Base-by-base conservation (phyloP, 2,113 vertebrate genomes). In the Protobothrops mucrosquamatus region DNA sequence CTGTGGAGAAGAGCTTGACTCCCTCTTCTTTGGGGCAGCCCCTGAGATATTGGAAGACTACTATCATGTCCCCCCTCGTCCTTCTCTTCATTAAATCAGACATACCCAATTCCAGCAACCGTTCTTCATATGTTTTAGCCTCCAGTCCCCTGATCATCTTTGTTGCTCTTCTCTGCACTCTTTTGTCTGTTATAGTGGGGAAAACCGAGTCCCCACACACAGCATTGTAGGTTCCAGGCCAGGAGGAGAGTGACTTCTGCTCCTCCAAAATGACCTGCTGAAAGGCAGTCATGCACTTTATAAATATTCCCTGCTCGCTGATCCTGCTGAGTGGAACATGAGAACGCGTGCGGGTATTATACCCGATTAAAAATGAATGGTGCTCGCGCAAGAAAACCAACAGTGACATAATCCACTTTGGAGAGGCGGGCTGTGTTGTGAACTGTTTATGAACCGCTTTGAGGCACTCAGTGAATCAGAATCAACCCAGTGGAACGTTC, bases 241-340 rank as follows among this genome's bases (percentile, higher is more conserved):
- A 94, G 89, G 94, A 93, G 46, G 23, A 26, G 39, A 43, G 1
- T 94, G 93, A 95, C 95, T 96, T 93, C 88, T 81, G 34, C 69
- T 15, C 0, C 81, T 43, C 91, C 7, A 64, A 89, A 92, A 87
- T 29, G 92, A 69, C 43, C 93, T 29, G 43, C 39, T 69, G 93
- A 90, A 92, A 93, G 88, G 24, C 86, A 94, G 89, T 90, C 55
- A 69, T 93, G 57, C 9, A 93, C 94, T 52, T 92, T 55, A 54
- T 94, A 74, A 94, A 95, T 95, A 91, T 26, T 92, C 39, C 92
- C 93, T 46, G n/a, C 69, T 12, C 87, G 92, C 61, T 43, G 29
- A 51, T 95, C 90, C 96, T 86, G 74, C 92, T 87, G 86, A 94
- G 22, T 0, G 2, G 94, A 94, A 95, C n/a, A 90, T 61, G 91